phyloP scores from a whole-genome alignment of 2,797 vertebrate genomes.

The Enteromius treurensis region DNA sequence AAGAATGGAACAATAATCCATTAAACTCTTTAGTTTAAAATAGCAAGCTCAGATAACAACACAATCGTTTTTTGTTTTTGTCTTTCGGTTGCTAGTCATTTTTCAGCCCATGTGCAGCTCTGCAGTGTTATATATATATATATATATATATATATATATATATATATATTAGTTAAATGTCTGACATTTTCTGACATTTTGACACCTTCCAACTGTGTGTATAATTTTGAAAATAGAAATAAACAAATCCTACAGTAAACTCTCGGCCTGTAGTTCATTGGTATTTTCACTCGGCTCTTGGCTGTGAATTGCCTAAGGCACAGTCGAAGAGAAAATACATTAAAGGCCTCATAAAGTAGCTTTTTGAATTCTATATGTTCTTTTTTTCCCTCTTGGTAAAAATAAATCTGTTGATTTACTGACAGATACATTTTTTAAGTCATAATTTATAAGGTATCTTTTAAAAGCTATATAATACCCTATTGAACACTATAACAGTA shows the following conservation, averaged over 20 bases:
- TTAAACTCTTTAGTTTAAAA: conserved; percentile 33
- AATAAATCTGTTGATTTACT: background rate
- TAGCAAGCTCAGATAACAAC: conserved; percentile 18
- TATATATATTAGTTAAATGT: conserved; percentile 1
- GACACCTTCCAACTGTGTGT: conserved; percentile 24
- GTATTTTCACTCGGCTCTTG: conserved; percentile 43
- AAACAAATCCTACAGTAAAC: conserved; percentile 10
- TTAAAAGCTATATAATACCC: background rate
- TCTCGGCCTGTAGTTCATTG: conserved; percentile 45
- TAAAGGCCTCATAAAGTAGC: conserved; percentile 39
- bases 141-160: too few species aligned
- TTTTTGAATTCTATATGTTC: conserved; percentile 43
- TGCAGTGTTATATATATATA: too few species aligned
- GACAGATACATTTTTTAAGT: background rate
- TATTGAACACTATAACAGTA: background rate
- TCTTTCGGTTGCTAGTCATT: background rate
- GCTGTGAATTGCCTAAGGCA: conserved; percentile 47
- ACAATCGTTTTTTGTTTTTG: background rate
- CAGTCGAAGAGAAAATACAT: conserved; percentile 25
- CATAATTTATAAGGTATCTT: background rate
- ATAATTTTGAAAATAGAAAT: conserved; percentile 14
- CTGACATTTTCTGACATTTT: conserved; percentile 27
- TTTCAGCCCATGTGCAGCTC: background rate
- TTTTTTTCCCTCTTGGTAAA: background rate
- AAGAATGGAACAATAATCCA: conserved; percentile 12